phyloP scores from a whole-genome alignment of 2,113 vertebrate genomes.

The Xenotilapia leptura region DNA sequence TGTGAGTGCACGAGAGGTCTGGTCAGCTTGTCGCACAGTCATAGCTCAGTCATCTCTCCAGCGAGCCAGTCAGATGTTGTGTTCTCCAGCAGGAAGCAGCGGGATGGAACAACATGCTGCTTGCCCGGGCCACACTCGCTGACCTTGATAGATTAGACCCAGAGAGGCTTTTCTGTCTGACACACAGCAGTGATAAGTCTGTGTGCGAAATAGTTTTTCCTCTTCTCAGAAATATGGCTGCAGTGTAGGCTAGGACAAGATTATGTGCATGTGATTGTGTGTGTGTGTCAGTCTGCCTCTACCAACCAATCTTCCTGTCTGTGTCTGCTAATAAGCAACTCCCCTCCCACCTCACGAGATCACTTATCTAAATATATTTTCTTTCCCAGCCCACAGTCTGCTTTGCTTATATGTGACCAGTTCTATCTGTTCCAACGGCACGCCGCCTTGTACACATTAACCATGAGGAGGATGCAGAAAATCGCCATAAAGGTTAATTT shows the following conservation, averaged over 20 bases:
- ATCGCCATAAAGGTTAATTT: slow-evolving; percentile 58
- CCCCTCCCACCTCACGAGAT: slow-evolving; percentile 18
- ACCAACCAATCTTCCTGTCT: slow-evolving; percentile 31
- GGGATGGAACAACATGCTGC: slow-evolving; percentile 60
- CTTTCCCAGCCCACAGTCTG: neutral
- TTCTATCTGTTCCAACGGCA: neutral
- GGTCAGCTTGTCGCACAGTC: neutral
- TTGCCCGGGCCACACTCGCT: slow-evolving; percentile 65
- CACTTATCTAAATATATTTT: slow-evolving; percentile 29
- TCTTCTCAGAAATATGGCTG: slow-evolving; percentile 53
- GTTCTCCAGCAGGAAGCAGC: slow-evolving; percentile 39
- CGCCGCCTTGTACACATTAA: neutral
- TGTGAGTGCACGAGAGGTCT: neutral
- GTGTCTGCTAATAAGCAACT: slow-evolving; percentile 34
- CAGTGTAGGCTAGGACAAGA: slow-evolving; percentile 1
- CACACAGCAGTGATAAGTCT: slow-evolving; percentile 66
- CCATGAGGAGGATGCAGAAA: slow-evolving; percentile 5
- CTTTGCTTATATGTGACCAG: neutral
- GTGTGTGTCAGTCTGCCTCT: neutral
- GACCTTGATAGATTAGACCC: slow-evolving; percentile 75
- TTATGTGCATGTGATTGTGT: neutral
- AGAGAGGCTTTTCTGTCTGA: slow-evolving; percentile 62
- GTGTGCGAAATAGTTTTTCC: slow-evolving; percentile 54
- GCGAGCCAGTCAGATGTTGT: slow-evolving; percentile 2
- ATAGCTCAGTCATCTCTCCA: neutral